These are phyloP conservation scores for Chinchilla lanigera DNA, from an alignment of 2,113 vertebrate species.

Conservation along the genomic window DNA sequence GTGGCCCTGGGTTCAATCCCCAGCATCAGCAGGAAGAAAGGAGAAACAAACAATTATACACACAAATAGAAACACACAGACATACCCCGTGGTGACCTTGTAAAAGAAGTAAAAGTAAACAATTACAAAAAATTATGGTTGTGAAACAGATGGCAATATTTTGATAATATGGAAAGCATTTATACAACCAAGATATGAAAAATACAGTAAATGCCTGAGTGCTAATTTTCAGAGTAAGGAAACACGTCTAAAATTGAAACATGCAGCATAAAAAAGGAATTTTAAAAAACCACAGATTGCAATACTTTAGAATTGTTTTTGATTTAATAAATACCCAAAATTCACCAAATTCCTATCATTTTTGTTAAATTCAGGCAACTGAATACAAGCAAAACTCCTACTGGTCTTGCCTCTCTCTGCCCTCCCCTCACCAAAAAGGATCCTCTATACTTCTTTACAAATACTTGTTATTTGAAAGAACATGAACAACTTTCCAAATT, in stretches of 20 bases:
- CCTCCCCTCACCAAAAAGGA: neutral
- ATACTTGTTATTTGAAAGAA: neutral
- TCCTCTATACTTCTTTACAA: neutral
- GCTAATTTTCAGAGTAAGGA: neutral
- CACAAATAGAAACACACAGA: neutral
- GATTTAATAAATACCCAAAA: neutral
- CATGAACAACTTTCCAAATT: neutral
- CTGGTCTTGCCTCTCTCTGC: neutral
- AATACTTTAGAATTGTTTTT: neutral
- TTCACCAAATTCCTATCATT: neutral
- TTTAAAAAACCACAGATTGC: neutral
- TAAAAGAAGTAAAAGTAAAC: conserved; percentile 10
- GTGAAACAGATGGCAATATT: neutral
- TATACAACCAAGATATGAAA: neutral
- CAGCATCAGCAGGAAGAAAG: neutral
- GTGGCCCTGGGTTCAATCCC: neutral
- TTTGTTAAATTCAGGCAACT: neutral
- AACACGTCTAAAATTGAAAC: neutral
- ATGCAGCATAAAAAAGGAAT: neutral
- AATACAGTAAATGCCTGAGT: neutral
- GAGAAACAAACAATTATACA: neutral
- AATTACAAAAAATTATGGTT: neutral
- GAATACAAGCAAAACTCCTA: neutral
- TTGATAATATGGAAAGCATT: neutral
- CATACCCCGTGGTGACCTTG: neutral